A percentile compares a stretch with the other conserved stretches of the same genome.
Conservation (phyloP, 2,888 invertebrate genomes). For the Lepidocyrtinus sp. region DNA sequence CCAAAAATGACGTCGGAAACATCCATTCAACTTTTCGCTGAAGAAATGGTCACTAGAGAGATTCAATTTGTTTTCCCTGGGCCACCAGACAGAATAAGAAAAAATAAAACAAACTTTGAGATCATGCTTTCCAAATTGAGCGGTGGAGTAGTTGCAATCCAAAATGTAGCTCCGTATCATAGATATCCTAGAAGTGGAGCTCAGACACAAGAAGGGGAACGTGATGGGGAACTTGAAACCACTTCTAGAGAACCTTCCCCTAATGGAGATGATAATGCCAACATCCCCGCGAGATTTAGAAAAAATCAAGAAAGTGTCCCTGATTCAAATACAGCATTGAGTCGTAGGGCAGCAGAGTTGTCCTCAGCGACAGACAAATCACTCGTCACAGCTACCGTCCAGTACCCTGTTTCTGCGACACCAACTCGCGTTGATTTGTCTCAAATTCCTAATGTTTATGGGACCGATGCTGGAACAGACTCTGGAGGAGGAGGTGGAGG, state of each 20-base stretch:
- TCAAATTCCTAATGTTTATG: slow-evolving; percentile 58
- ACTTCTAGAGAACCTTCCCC: slow-evolving; percentile 22
- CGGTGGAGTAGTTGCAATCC: slow-evolving; percentile 73
- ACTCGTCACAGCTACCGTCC: slow-evolving; percentile 65
- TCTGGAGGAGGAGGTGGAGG: background rate
- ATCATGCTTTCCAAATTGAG: slow-evolving; percentile 84
- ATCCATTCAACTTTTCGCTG: slow-evolving; percentile 83
- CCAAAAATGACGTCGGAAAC: slow-evolving; percentile 84
- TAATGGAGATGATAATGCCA: too few species aligned
- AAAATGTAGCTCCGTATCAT: slow-evolving; percentile 41
- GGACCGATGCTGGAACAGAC: background rate
- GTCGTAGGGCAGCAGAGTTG: slow-evolving; percentile 44
- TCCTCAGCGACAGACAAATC: slow-evolving; percentile 61
- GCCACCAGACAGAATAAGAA: slow-evolving; percentile 77
- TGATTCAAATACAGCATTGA: slow-evolving; percentile 18
- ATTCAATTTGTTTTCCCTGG: slow-evolving; percentile 86
- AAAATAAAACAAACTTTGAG: slow-evolving; percentile 82
- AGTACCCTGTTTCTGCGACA: slow-evolving; percentile 63
- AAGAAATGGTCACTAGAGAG: slow-evolving; percentile 82
- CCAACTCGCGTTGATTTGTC: slow-evolving; percentile 65
- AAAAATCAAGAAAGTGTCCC: slow-evolving; percentile 6
- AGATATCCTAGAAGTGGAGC: slow-evolving; percentile 21
- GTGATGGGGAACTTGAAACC: slow-evolving; percentile 25
- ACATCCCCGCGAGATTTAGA: slow-evolving; percentile 20
- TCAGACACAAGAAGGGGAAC: slow-evolving; percentile 27